Conservation (phyloP, 2,797 vertebrate genomes). For the Lemur catta region DNA sequence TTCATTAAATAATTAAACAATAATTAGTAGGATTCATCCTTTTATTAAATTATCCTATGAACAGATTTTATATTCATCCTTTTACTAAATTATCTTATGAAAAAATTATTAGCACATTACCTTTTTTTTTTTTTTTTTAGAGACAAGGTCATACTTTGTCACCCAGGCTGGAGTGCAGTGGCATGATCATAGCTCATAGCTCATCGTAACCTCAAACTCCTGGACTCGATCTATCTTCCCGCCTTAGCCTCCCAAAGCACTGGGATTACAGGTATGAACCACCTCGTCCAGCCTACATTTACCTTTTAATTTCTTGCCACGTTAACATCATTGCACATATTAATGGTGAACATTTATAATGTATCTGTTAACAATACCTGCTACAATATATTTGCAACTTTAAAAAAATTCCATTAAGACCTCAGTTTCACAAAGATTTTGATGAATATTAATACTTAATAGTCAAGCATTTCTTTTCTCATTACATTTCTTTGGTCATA, state of each 20-base stretch:
- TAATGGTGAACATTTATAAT: background rate
- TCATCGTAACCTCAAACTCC: no score
- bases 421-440: background rate
- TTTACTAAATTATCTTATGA: no score
- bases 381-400: background rate
- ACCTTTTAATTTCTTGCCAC: background rate
- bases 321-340: background rate
- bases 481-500: background rate
- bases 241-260: no score
- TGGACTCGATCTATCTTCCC: no score
- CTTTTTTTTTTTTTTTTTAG: no score
- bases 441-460: background rate
- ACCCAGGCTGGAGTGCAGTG: no score
- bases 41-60: background rate
- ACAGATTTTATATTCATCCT: background rate
- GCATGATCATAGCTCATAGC: no score
- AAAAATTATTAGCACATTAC: background rate
- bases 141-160: no score
- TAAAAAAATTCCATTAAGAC: background rate
- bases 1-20: background rate
- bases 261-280: no score
- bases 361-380: background rate
- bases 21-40: background rate
- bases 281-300: no score
- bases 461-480: background rate